These are phyloP conservation scores for Antrozous pallidus DNA, from an alignment of 2,797 vertebrate genomes.

Conservation along the genomic window DNA sequence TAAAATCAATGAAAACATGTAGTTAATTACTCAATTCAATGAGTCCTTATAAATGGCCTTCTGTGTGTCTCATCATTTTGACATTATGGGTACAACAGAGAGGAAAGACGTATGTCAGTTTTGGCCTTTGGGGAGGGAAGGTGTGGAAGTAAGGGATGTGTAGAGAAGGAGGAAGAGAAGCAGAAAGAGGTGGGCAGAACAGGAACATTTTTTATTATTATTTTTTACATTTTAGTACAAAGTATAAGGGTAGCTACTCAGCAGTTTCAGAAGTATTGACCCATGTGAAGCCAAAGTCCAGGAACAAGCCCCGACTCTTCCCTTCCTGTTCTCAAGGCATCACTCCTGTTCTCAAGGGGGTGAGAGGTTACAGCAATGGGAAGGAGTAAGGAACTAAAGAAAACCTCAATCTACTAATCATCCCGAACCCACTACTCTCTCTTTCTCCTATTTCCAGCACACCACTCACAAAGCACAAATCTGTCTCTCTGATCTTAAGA, in stretches of 20 bases:
- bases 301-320: neutral
- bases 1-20: neutral
- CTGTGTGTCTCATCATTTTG: rapidly evolving
- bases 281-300: neutral
- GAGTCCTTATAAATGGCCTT: neutral
- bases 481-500: neutral
- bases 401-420: neutral
- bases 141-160: rapidly evolving
- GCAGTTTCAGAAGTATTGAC: neutral
- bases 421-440: neutral
- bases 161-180: neutral
- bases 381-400: neutral
- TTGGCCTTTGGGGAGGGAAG: neutral
- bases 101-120: neutral
- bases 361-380: neutral
- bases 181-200: neutral
- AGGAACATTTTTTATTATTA: neutral
- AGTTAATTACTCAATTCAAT: neutral
- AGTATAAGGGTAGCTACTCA: neutral
- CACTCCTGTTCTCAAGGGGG: neutral
- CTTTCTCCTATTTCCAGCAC: neutral
- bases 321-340: neutral
- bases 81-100: neutral
- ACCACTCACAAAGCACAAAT: neutral
- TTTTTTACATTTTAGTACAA: neutral